phyloP scores from a whole-genome alignment of 2,113 vertebrate genomes.

The Ploceus nigricollis region DNA sequence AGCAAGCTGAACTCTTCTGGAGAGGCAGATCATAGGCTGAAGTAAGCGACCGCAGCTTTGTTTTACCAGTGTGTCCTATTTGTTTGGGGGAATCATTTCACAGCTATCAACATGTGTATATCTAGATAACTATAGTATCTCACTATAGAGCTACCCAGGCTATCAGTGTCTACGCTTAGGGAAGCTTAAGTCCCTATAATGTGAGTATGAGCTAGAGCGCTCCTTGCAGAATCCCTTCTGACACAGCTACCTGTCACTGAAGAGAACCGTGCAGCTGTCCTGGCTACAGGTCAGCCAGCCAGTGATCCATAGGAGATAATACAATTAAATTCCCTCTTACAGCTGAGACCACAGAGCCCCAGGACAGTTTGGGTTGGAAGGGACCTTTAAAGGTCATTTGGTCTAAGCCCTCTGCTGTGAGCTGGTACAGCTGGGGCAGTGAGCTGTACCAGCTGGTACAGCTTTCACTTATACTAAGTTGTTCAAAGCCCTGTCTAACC shows the following conservation, averaged over 20 bases:
- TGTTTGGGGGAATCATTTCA: not conserved
- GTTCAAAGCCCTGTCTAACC: not conserved
- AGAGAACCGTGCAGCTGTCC: not conserved
- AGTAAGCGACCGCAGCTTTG: not conserved
- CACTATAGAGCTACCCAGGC: not conserved
- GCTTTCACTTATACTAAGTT: not conserved
- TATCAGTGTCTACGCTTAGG: too few species aligned
- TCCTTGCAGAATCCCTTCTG: not conserved
- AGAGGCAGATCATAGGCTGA: not conserved
- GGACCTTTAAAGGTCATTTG: not conserved
- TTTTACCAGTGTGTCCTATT: not conserved
- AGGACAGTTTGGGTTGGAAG: not conserved
- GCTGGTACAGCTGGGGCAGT: not conserved
- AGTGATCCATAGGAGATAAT: not conserved
- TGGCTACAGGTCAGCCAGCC: not conserved
- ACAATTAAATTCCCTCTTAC: not conserved
- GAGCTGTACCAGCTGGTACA: not conserved
- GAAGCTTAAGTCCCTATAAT: not conserved
- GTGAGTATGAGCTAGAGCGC: not conserved
- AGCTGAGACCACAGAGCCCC: not conserved
- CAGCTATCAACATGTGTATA: not conserved
- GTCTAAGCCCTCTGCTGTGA: not conserved
- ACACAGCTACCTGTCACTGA: not conserved
- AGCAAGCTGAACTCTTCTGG: not conserved
- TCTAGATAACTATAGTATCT: not conserved